Base-by-base conservation (phyloP, 2,797 vertebrate genomes). In the Echiichthys vipera region DNA sequence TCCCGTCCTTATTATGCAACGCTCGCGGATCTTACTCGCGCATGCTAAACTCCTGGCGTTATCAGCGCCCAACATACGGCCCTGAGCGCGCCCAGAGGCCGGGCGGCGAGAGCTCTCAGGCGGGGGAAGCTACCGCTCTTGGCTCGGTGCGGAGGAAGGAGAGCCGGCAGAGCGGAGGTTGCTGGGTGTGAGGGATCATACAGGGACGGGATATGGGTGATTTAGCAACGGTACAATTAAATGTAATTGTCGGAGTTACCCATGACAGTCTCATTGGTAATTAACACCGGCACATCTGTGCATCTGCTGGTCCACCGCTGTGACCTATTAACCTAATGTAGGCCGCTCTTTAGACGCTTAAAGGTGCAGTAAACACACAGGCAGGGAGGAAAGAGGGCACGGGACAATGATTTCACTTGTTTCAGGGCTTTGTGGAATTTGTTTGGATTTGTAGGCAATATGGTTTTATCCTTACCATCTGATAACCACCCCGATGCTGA, bases 11-110 rank as follows among this genome's bases (percentile, higher is more conserved):
- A 87, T 89, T 88, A 84, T 89, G 84, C 84, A 59, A 78, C 22
- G 78, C 58, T 78, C 50, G 51, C 78, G 59, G 74, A 78, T 83
- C 84, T 76, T 66, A 25, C 81, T 80, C 66, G 57, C 68, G 80
- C 77, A 59, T 30, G 81, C 78, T 77, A 37, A 83, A 88, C 85
- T 85, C 79, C 67, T 47, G 55, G 67, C 77, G 88, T 94, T 94
- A 95, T 94, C 93, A 91, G 92, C 81, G 59, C 55, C 72, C 36
- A 93, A 88, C 94, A 95, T 46, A 86, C 90, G 89, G 90, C 88
- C 73, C 72, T 55, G 78, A 80, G 88, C 84, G 85, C 77, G 80
- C 81, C 80, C 69, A 74, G 72, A 88, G 89, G 84, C 88, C 88
- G 87, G 70, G 65, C 61, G 56, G 68, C 15, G 89, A 78, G 84